These are phyloP conservation scores for Drosophila falleni DNA, from an alignment of 2,888 invertebrate genomes.

Conservation along the genomic window DNA sequence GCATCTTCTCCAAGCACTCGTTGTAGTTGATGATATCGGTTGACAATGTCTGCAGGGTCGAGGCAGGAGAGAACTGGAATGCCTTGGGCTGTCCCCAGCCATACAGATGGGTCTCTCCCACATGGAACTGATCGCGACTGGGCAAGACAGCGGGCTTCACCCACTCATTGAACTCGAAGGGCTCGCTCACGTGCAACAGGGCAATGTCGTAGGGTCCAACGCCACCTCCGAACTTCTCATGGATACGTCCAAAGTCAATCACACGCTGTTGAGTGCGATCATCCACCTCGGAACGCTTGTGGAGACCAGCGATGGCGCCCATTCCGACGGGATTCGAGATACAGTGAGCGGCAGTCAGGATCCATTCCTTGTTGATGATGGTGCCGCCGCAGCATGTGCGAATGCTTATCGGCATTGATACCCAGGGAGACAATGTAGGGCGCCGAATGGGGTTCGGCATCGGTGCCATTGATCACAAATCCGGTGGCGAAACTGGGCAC, in stretches of 20 bases:
- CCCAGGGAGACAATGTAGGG: constrained; percentile 86
- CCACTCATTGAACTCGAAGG: constrained; percentile 78
- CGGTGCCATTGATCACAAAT: constrained; percentile 82
- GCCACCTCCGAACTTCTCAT: constrained; percentile 80
- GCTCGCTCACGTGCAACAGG: constrained; percentile 83
- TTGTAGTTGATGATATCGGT: constrained; percentile 76
- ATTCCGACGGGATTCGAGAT: constrained; percentile 77
- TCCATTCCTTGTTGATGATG: constrained; percentile 83
- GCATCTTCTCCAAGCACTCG: constrained; percentile 65
- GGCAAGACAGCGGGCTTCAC: constrained; percentile 85
- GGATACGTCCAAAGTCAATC: constrained; percentile 79
- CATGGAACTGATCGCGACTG: constrained; percentile 62
- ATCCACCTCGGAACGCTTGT: constrained; percentile 71
- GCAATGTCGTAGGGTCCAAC: constrained; percentile 87
- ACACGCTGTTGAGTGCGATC: constrained; percentile 72
- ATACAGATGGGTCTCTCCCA: constrained; percentile 82
- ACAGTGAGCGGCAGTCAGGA: constrained; percentile 85
- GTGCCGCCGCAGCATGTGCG: constrained; percentile 86
- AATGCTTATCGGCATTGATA: constrained; percentile 53
- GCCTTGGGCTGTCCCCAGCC: constrained; percentile 86
- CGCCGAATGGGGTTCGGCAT: constrained; percentile 84
- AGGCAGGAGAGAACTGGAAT: constrained; percentile 43
- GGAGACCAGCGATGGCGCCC: constrained; percentile 85
- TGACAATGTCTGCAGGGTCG: constrained; percentile 79
- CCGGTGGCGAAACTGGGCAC: constrained; percentile 77